Conservation (phyloP, 2,888 invertebrate species). For the Hoplodrina ambigua region DNA sequence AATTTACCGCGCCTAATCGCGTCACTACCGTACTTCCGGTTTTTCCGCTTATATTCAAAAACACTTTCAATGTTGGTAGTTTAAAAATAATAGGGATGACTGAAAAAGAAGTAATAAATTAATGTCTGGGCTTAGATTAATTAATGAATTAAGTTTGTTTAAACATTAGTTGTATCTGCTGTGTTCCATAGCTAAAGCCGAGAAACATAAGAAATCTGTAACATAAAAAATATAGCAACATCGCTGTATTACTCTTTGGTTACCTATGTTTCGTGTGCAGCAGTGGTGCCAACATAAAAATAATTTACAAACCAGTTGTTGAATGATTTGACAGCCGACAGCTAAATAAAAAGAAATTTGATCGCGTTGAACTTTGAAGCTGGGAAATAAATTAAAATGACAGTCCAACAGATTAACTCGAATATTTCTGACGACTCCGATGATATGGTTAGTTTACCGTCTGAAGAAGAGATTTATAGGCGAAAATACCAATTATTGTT, state of each 20-base stretch:
- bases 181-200: too few species aligned
- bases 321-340: constrained; percentile 67
- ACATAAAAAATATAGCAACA: constrained; percentile 5
- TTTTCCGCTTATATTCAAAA: constrained; percentile 2
- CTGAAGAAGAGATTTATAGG: constrained; percentile 93
- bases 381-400: constrained; percentile 90
- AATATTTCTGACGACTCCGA: constrained; percentile 90
- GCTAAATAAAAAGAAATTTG: constrained; percentile 84
- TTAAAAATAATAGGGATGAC: not conserved
- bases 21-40: constrained; percentile 39
- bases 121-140: too few species aligned
- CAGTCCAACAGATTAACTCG: constrained; percentile 89
- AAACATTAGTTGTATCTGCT: too few species aligned
- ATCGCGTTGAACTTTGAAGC: constrained; percentile 85
- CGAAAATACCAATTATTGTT: constrained; percentile 93
- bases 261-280: constrained; percentile 13
- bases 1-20: constrained; percentile 38
- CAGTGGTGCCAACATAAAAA: constrained; percentile 61
- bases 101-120: too few species aligned
- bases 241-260: not conserved
- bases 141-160: too few species aligned
- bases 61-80: constrained; percentile 3
- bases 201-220: not conserved
- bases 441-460: constrained; percentile 89
- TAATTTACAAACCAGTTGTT: constrained; percentile 44